Evolutionary conservation across 2,888 invertebrate species (phyloP).

Genomic region (Vandiemenella viatica): DNA sequence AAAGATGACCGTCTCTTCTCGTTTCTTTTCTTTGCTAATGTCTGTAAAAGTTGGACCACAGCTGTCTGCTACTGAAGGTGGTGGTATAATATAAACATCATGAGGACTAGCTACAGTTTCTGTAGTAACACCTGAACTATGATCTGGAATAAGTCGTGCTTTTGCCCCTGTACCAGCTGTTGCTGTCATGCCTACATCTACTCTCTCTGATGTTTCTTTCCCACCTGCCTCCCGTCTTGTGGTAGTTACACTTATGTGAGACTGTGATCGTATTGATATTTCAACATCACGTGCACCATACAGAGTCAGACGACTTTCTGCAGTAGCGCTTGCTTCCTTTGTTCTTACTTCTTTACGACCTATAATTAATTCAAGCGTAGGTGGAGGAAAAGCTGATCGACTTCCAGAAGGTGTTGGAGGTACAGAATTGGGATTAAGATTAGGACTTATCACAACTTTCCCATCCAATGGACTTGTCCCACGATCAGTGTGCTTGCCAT

Average conservation of each 20-base stretch:
- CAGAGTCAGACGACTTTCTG: constrained; percentile 36
- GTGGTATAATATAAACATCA: constrained; percentile 29
- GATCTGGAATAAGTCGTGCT: constrained; percentile 18
- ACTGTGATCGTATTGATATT: constrained; percentile 37
- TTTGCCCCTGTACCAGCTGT: constrained; percentile 28
- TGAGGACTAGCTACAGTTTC: constrained; percentile 22
- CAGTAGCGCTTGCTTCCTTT: constrained; percentile 34
- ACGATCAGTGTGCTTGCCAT: constrained; percentile 22
- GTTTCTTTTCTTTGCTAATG: constrained; percentile 25
- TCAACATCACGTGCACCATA: constrained; percentile 38
- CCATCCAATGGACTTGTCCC: constrained; percentile 30
- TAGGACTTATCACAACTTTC: constrained; percentile 20
- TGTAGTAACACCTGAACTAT: constrained; percentile 21
- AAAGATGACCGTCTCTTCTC: constrained; percentile 35
- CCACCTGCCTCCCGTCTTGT: constrained; percentile 30
- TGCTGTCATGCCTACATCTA: constrained; percentile 32
- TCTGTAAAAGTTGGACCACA: constrained; percentile 6
- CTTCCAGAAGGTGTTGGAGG: constrained; percentile 4
- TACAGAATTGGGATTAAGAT: constrained; percentile 7
- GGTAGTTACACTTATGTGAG: constrained; percentile 35
- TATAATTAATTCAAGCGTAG: constrained; percentile 34
- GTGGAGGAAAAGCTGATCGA: constrained; percentile 14
- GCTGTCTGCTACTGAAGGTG: constrained; percentile 14
- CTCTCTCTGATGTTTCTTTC: constrained; percentile 31
- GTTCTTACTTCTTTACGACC: constrained; percentile 37